Percentiles rank a stretch among this genome's conserved stretches.
Evolutionary conservation across 2,888 invertebrate genomes (phyloP).

Genomic region (Agonopterix heracliana): DNA sequence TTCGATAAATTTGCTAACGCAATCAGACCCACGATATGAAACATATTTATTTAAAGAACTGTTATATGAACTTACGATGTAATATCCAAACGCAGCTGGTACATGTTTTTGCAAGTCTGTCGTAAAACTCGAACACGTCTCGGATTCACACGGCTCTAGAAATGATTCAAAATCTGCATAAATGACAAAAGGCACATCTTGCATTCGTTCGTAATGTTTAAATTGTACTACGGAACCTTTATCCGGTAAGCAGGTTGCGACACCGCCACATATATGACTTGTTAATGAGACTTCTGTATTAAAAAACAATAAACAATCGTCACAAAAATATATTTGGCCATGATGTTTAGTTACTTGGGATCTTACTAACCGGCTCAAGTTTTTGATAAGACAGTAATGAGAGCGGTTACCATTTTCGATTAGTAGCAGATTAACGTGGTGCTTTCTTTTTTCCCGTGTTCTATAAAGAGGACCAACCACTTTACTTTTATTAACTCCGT

Average conservation of each 20-base stretch:
- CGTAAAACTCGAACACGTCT: too few relatives aligned
- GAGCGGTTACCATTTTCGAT: conserved; percentile 1
- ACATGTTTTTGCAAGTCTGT: too few relatives aligned
- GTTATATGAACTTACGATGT: too few relatives aligned
- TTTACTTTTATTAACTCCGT: not conserved
- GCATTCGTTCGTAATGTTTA: not conserved
- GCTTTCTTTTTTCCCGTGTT: not conserved
- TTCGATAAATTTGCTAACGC: too few relatives aligned
- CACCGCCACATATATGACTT: not conserved
- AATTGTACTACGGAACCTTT: not conserved
- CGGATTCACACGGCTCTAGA: too few relatives aligned
- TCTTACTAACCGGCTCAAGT: not conserved
- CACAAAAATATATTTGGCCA: not conserved
- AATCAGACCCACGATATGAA: too few relatives aligned
- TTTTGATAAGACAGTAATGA: conserved; percentile 4
- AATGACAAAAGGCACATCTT: too few relatives aligned
- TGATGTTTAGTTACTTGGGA: conserved; percentile 5
- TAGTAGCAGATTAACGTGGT: not conserved
- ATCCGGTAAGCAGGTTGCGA: not conserved
- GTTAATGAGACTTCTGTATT: too few relatives aligned
- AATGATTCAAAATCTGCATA: too few relatives aligned
- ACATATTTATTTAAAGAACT: too few relatives aligned
- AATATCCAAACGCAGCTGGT: too few relatives aligned
- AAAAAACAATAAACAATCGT: not conserved
- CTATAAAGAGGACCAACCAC: conserved; percentile 4